Conservation (phyloP, 2,113 vertebrate species). For the Macquaria ambigua region DNA sequence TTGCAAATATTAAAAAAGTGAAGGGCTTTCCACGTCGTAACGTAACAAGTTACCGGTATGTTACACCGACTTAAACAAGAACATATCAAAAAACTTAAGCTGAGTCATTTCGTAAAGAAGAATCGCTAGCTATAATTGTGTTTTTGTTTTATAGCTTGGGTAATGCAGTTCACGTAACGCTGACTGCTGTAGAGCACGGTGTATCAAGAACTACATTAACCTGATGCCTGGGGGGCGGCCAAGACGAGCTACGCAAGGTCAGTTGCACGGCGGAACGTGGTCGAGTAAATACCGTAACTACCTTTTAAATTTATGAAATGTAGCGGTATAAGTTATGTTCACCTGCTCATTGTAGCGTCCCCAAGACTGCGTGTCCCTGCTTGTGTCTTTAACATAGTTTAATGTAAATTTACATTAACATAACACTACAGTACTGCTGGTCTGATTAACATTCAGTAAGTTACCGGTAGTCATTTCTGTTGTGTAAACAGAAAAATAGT, state of each 20-base stretch:
- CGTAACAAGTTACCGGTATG: background rate
- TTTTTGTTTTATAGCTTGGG: conserved; percentile 11
- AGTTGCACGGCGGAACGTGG: conserved; percentile 20
- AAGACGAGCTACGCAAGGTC: conserved; percentile 55
- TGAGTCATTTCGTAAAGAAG: background rate
- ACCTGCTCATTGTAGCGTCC: background rate
- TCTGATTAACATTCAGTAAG: background rate
- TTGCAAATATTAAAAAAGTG: no score
- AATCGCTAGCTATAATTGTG: accelerated
- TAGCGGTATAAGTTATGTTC: background rate
- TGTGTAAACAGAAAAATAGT: background rate
- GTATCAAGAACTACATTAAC: conserved; percentile 48
- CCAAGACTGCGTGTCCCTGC: accelerated
- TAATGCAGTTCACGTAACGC: conserved; percentile 58
- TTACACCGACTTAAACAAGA: background rate
- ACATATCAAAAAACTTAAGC: no score
- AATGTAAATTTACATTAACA: accelerated
- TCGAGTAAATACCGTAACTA: background rate
- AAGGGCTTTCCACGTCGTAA: no score
- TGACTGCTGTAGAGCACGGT: accelerated
- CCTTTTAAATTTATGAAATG: no score
- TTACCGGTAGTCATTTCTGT: no score
- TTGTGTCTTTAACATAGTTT: background rate
- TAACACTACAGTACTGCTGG: background rate
- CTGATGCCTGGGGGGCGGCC: conserved; percentile 25